Percentiles rank a stretch among this genome's conserved stretches.
phyloP scores from a whole-genome alignment of 2,888 invertebrate species.

The Torymus auratus region DNA sequence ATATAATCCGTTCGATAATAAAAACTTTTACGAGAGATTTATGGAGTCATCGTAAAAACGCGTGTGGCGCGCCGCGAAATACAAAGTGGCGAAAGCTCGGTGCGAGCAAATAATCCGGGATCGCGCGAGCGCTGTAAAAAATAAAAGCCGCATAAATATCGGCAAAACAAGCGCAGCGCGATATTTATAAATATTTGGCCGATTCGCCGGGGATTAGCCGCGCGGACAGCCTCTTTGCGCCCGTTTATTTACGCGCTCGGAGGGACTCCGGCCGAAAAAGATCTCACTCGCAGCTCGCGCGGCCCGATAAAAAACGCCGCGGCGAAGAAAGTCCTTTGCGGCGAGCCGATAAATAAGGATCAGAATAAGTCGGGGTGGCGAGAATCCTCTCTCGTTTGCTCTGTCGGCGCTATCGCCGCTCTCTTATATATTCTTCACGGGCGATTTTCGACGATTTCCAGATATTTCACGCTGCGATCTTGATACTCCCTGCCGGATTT shows the following conservation, averaged over 20 bases:
- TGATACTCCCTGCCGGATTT: too few species aligned
- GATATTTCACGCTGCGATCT: too few species aligned
- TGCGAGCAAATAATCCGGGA: constrained; percentile 44
- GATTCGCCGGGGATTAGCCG: constrained; percentile 45
- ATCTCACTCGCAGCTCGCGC: background rate
- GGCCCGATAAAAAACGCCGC: constrained; percentile 21
- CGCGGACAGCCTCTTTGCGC: constrained; percentile 1
- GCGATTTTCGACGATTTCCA: background rate
- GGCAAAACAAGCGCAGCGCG: constrained; percentile 39
- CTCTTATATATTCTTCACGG: background rate
- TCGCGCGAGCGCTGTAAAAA: constrained; percentile 13
- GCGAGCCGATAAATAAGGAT: constrained; percentile 46
- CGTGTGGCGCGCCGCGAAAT: constrained; percentile 17
- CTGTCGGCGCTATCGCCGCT: background rate
- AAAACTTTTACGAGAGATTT: constrained; percentile 51
- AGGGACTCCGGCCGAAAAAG: background rate
- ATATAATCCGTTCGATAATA: constrained; percentile 37
- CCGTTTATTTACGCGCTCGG: constrained; percentile 27
- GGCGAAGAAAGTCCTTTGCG: constrained; percentile 10
- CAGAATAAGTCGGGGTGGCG: constrained; percentile 9
- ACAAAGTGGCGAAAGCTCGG: constrained; percentile 32
- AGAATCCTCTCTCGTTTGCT: background rate
- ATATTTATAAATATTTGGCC: constrained; percentile 51
- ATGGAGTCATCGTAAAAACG: constrained; percentile 42
- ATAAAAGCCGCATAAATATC: constrained; percentile 42